Percentiles rank a stretch among this genome's conserved stretches.
Evolutionary conservation across 2,797 vertebrate species (phyloP).

Genomic region (Galagoides demidoff): DNA sequence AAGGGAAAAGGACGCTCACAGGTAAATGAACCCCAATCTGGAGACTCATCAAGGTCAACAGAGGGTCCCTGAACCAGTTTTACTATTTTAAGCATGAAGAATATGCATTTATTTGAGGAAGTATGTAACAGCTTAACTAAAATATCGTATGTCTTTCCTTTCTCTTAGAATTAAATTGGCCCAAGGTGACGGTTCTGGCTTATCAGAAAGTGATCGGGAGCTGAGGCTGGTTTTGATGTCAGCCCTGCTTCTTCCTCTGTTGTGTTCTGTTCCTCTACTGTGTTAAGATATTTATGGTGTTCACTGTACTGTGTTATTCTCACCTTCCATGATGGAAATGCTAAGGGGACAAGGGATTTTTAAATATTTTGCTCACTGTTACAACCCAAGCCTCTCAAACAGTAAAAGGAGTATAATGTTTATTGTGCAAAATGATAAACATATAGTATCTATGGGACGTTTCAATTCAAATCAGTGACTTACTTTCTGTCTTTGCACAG

Average conservation of each 20-base stretch:
- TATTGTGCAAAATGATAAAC: background rate
- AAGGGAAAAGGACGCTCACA: background rate
- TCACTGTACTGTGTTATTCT: background rate
- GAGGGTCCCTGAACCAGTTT: background rate
- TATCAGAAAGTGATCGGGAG: background rate
- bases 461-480: background rate
- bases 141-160: background rate
- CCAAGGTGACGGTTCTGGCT: background rate
- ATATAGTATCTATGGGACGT: background rate
- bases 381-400: background rate
- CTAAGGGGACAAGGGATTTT: background rate
- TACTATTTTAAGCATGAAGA: background rate
- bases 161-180: background rate
- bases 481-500: background rate
- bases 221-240: background rate
- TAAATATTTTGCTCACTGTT: background rate
- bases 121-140: background rate
- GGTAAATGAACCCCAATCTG: background rate
- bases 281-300: background rate
- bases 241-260: background rate
- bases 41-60: background rate
- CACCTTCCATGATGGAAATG: background rate
- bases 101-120: background rate
- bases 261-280: background rate
- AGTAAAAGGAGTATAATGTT: background rate